phyloP scores from a whole-genome alignment of 2,888 invertebrate genomes.

The Trichogramma evanescens region DNA sequence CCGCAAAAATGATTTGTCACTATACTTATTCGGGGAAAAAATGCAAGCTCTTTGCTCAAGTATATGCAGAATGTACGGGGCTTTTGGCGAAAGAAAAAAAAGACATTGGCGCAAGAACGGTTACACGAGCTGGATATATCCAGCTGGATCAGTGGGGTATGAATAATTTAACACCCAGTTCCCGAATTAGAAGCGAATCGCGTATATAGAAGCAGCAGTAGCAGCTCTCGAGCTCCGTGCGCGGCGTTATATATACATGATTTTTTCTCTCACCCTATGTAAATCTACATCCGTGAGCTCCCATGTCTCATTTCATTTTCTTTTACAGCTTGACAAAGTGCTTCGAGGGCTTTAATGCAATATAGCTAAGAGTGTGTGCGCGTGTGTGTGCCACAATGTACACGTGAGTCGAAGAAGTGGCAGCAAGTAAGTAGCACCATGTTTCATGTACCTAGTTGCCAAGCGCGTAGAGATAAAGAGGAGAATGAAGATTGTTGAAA shows the following conservation, averaged over 20 bases:
- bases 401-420: too few relatives aligned
- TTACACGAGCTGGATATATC: conserved; percentile 19
- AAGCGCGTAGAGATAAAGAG: too few relatives aligned
- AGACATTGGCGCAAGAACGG: neutral
- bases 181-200: conserved; percentile 29
- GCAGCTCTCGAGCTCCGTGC: conserved; percentile 18
- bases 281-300: conserved; percentile 15
- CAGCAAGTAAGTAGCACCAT: too few relatives aligned
- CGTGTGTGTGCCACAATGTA: too few relatives aligned
- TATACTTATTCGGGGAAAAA: neutral
- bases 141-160: conserved; percentile 24
- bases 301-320: conserved; percentile 19
- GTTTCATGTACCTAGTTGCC: too few relatives aligned
- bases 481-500: too few relatives aligned
- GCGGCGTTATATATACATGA: neutral
- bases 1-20: conserved; percentile 15
- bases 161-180: conserved; percentile 30
- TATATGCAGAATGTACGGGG: neutral
- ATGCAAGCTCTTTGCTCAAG: neutral
- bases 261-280: neutral
- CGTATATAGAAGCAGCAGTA: conserved; percentile 26
- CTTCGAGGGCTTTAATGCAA: too few relatives aligned
- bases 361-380: too few relatives aligned
- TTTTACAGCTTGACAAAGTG: neutral
- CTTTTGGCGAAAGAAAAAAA: conserved; percentile 5